A percentile compares a stretch with the other conserved stretches of the same genome.
Evolutionary conservation across 2,888 invertebrate genomes (phyloP).

Genomic region (Cheilosia variabilis): DNA sequence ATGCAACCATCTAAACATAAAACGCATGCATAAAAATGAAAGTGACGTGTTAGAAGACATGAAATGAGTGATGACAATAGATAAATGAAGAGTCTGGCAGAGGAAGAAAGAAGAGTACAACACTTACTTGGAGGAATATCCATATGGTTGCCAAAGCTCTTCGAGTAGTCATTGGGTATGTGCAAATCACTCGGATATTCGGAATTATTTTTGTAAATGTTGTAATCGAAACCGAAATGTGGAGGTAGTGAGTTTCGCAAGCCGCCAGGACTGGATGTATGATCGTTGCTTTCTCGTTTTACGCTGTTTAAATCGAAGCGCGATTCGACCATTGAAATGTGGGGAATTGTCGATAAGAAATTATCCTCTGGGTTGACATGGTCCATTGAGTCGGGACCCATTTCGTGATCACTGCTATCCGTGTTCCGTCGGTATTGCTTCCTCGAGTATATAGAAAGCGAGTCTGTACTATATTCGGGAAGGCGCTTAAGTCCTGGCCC

Average conservation of each 20-base stretch:
- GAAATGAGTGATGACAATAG: conserved; percentile 13
- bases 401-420: conserved; percentile 78
- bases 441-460: conserved; percentile 82
- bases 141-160: conserved; percentile 83
- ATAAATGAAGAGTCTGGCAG: conserved; percentile 16
- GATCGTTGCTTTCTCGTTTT: conserved; percentile 81
- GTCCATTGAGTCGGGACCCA: conserved; percentile 81
- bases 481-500: conserved; percentile 79
- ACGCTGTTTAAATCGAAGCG: conserved; percentile 82
- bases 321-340: conserved; percentile 82
- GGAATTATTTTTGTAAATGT: conserved; percentile 80
- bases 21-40: background rate
- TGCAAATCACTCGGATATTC: conserved; percentile 83
- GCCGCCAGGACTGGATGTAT: conserved; percentile 77
- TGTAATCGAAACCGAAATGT: conserved; percentile 81
- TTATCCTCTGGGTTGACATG: conserved; percentile 82
- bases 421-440: conserved; percentile 81
- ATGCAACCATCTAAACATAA: background rate
- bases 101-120: conserved; percentile 1
- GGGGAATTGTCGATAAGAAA: conserved; percentile 82
- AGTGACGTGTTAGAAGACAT: conserved; percentile 9
- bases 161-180: conserved; percentile 82
- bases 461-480: conserved; percentile 80
- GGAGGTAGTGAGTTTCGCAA: conserved; percentile 79
- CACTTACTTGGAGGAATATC: conserved; percentile 84